phyloP scores from a whole-genome alignment of 2,113 vertebrate genomes.

The cattle (Bos taurus) region DNA sequence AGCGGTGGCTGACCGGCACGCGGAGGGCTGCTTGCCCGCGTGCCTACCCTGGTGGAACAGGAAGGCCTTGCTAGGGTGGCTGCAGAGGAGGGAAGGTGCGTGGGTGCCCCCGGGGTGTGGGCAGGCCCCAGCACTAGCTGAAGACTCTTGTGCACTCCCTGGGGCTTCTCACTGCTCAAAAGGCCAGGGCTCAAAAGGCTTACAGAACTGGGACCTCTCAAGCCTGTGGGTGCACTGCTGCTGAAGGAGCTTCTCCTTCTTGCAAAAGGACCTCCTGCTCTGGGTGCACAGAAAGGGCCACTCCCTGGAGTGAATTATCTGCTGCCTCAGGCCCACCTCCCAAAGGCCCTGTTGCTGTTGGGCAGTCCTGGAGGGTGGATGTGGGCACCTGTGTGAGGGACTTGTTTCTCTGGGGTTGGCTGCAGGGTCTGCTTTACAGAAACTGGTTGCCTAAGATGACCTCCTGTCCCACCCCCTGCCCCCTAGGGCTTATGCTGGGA shows the following conservation, averaged over 20 bases:
- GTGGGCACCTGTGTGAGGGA: background rate
- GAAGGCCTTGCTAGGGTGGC: background rate
- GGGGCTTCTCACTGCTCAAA: background rate
- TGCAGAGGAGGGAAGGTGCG: background rate
- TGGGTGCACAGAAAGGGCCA: background rate
- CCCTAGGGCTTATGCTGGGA: conserved; percentile 63
- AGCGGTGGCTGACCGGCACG: background rate
- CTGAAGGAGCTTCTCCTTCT: background rate
- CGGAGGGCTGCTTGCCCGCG: background rate
- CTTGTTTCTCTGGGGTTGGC: background rate
- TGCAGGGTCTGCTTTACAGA: conserved; percentile 80
- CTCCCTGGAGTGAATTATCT: background rate
- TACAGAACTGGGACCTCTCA: background rate
- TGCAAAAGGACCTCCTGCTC: background rate
- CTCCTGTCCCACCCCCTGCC: background rate
- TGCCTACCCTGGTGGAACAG: background rate
- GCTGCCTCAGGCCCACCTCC: background rate
- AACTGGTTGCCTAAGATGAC: conserved; percentile 80
- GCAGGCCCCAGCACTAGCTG: conserved; percentile 70
- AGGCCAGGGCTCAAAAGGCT: conserved; percentile 73
- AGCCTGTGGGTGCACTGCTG: background rate
- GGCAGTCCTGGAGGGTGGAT: background rate
- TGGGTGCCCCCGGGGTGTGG: background rate
- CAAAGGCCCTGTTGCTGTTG: background rate
- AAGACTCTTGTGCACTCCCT: conserved; percentile 67